Percentiles rank a stretch among this genome's conserved stretches.
Conservation (phyloP, 2,113 vertebrate species). For the Eptatretus burgeri region DNA sequence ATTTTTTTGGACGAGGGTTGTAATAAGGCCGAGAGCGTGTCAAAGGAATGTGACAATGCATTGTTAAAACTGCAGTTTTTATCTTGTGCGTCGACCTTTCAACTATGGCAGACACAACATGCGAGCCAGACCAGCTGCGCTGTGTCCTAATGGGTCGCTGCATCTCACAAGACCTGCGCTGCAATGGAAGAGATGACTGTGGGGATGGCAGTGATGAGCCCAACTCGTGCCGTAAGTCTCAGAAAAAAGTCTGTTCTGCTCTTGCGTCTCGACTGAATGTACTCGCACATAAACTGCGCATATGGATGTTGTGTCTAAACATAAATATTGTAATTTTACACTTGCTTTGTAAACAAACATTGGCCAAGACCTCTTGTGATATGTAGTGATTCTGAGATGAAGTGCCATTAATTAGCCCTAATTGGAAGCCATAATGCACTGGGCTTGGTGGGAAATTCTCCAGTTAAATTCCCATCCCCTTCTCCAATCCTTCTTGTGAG, state of each 20-base stretch:
- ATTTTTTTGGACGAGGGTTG: not conserved
- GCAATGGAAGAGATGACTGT: conserved; percentile 82
- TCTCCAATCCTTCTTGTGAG: not conserved
- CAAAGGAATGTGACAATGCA: not conserved
- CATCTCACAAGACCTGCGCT: conserved; percentile 70
- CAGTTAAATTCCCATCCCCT: not conserved
- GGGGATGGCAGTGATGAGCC: conserved; percentile 76
- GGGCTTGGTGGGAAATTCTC: not conserved
- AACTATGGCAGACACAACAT: not conserved
- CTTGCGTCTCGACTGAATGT: not conserved
- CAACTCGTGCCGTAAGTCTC: conserved; percentile 42
- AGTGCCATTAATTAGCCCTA: not conserved
- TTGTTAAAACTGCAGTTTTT: not conserved
- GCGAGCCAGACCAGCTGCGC: conserved; percentile 33
- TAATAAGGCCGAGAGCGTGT: not conserved
- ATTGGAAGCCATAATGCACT: not conserved
- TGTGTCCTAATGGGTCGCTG: conserved; percentile 63
- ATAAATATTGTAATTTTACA: not conserved
- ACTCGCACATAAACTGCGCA: not conserved
- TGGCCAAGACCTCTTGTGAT: not conserved
- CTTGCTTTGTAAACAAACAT: not conserved
- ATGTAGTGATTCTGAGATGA: not conserved
- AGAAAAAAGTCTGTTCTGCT: not conserved
- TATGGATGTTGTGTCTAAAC: not conserved
- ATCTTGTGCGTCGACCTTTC: not conserved